phyloP scores from a whole-genome alignment of 2,113 vertebrate genomes.

The Saguinus midas region DNA sequence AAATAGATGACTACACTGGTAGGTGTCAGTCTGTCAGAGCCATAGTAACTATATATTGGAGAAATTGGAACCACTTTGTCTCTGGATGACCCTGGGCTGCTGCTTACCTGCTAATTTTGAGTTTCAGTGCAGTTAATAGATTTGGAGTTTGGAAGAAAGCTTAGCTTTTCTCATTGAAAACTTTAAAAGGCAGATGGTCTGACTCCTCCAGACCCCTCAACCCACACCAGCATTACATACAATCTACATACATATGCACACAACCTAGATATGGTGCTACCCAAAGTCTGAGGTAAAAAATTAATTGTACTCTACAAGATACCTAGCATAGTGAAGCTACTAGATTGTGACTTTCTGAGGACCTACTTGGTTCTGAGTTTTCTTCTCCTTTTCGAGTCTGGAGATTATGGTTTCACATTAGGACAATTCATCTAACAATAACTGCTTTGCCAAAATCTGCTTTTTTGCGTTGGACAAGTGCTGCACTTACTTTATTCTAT shows the following conservation, averaged over 20 bases:
- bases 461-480: slow-evolving; percentile 58
- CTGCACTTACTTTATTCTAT: slow-evolving; percentile 57
- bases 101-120: not conserved
- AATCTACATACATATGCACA: not conserved
- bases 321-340: not conserved
- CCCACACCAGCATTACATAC: not conserved
- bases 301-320: slow-evolving; percentile 4
- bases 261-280: not conserved
- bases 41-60: not conserved
- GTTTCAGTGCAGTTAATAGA: not conserved
- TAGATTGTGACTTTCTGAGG: slow-evolving; percentile 19
- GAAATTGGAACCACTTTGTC: not conserved
- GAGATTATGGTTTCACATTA: slow-evolving; percentile 36
- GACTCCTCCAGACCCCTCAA: not conserved
- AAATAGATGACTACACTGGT: not conserved
- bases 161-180: not conserved
- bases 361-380: slow-evolving; percentile 69
- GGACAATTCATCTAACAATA: slow-evolving; percentile 65
- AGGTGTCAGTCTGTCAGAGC: not conserved
- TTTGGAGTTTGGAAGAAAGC: not conserved
- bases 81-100: not conserved
- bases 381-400: slow-evolving; percentile 76
- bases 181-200: slow-evolving; percentile 20
- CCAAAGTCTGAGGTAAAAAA: not conserved
- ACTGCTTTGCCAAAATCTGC: slow-evolving; percentile 71